Evolutionary conservation across 2,888 invertebrate species (phyloP), one percentile per base, ranked within the genome.

Genomic region (Drosophila greeni): DNA sequence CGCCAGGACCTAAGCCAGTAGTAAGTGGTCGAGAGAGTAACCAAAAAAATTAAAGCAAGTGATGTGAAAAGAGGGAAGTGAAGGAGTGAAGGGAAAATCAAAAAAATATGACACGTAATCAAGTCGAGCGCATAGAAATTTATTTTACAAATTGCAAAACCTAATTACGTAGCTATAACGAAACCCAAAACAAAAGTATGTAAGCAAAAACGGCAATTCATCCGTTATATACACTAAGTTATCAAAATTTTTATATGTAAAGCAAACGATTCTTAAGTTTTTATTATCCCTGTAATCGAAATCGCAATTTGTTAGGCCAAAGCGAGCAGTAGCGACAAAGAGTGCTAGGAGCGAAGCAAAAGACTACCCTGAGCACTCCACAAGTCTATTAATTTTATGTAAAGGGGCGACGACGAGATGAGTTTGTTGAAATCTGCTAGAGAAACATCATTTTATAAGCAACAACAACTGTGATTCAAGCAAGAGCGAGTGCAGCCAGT

Each of bases 1-100:
- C 86, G 88, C 59, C 78, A 86, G 62, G 88, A 89, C 82, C 76
- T 88, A 42, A 76, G 71, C 62, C 72, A 82, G 43, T 86, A 82
- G 48, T 86, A 80, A 73, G 65, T 62, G 72, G n/a, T 31, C 24
- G 33, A 11, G 36, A 53, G 31, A 53, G 16, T 48, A 73, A 60
- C 40, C 45, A 69, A 61, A 65, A 39, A 39, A 12, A 61, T 31
- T 57, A 16, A 66, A 29, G 55, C 42, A 51, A 58, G 36, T 36
- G 36, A 62, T 37, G 42, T 42, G 16, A 42, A 16, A 12, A 31
- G 24, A 18, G 18, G 39, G 11, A 33, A 11, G 56, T n/a, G n/a
- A 23, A 48, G 9, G 3, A 40, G 40, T 40, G 9, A 24, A 42
- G 9, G 33, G 11, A 20, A 36, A 49, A 54, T 33, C 40, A 66